Evolutionary conservation across 2,797 vertebrate species (phyloP).

Genomic region (Pseudochirops corinnae): DNA sequence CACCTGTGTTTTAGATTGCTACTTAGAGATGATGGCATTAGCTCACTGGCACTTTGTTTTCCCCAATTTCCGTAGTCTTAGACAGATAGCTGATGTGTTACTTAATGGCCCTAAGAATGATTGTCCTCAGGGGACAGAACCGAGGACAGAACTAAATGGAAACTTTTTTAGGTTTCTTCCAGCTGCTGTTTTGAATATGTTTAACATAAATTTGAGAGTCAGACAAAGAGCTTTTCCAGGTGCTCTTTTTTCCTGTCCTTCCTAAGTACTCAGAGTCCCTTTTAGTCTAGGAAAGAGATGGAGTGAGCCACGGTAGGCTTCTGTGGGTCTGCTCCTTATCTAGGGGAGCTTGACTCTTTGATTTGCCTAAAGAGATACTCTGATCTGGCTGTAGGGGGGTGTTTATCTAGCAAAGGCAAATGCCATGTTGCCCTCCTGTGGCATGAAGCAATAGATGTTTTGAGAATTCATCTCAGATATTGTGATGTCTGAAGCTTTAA

Average conservation of each 20-base stretch:
- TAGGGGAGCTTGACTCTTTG: slow-evolving; percentile 43
- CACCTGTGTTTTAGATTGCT: background rate
- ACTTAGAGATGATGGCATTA: background rate
- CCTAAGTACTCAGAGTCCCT: slow-evolving; percentile 41
- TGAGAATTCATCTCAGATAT: slow-evolving; percentile 43
- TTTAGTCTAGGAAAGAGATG: slow-evolving; percentile 48
- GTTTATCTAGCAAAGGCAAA: slow-evolving; percentile 47
- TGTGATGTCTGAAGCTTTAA: slow-evolving; percentile 38
- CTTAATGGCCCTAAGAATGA: slow-evolving; percentile 71
- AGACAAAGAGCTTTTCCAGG: slow-evolving; percentile 52
- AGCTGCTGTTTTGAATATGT: slow-evolving; percentile 64
- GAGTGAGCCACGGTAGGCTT: slow-evolving; percentile 11
- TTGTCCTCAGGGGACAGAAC: slow-evolving; percentile 67
- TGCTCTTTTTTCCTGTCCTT: slow-evolving; percentile 67
- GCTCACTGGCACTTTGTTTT: background rate
- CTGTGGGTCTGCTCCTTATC: slow-evolving; percentile 34
- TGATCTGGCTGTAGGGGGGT: background rate
- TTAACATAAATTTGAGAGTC: slow-evolving; percentile 65
- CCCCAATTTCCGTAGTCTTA: background rate
- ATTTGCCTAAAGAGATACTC: slow-evolving; percentile 22
- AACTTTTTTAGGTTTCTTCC: slow-evolving; percentile 64
- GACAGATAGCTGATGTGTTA: slow-evolving; percentile 69
- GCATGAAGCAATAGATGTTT: slow-evolving; percentile 39
- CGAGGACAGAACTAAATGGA: slow-evolving; percentile 58
- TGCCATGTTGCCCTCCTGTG: slow-evolving; percentile 45